Evolutionary conservation across 2,888 invertebrate genomes (phyloP), one percentile per base, ranked within the genome.

Genomic region (Pseudoips prasinana): DNA sequence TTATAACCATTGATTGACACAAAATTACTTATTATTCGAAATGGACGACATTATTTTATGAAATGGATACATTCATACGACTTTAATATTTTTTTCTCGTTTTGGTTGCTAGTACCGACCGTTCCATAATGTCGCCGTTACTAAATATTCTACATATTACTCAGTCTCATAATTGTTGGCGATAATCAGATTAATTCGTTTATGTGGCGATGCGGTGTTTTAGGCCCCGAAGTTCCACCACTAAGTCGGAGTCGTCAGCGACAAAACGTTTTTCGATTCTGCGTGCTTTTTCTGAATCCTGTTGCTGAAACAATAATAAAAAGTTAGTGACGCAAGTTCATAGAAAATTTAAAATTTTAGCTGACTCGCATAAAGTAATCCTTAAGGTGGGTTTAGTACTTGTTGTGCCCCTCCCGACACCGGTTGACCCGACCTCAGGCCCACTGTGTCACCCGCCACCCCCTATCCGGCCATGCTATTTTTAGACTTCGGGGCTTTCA

Each of bases 201-300:
- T 92, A 91, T 67, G 92, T 90, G 29, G 87, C 73, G 48, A 88
- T 88, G 63, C 84, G 85, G 66, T 92, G 91, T 73, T 92, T 93
- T 33, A 93, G 82, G 32, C 91, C 91, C 50, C 91, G 89, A 31
- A 93, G 87, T 73, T 93, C 92, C 24, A 90, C 80, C 2, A 92
- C 92, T 33, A 93, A 80, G 55, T 90, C 91, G 33, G 91, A 91
- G 67, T 93, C 92, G 43, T 88, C 90, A 1, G 92, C 88, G 26
- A 92, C 89, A 65, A 92, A 92, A 36, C 92, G 88, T 64, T 93
- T 93, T 54, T 91, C 90, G 66, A 92, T 90, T 54, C 89, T 82
- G 47, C 85, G 71, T 19, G 60, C 58, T 43, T 79, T 78, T 25
- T 62, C 48, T 17, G 72, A 40, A 41, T 80, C 75, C 89, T 89